Base-by-base conservation (phyloP, 2,113 vertebrate genomes). In the Percopsis transmontana region DNA sequence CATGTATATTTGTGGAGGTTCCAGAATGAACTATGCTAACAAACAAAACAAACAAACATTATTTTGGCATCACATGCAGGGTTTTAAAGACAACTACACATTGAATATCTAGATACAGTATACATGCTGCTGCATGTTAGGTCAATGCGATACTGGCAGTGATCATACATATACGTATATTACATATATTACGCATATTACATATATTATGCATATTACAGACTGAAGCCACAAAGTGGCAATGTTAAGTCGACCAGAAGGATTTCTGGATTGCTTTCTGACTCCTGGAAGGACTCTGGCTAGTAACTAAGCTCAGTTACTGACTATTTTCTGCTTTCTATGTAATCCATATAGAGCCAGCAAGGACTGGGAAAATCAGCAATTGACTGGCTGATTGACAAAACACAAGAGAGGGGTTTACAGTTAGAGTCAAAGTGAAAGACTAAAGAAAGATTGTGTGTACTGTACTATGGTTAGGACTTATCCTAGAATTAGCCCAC, bases 241-340 rank as follows among this genome's bases (percentile, higher is more conserved):
- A 13, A 53, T 23, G 18, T 51, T 19, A 19, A 1, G 48, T 10
- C 18, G 48, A 51, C 48, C 18, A 51, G 10, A 24, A 11, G 5
- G 21, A 53, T 23, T 5, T 18, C 9, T 20, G n/a, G 20, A 53
- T 21, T 23, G 20, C 51, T 12, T 14, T 14, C 20, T 14, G 20
- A 53, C 51, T 53, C 51, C 51, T 14, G 14, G 10, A 21, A 23
- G 21, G 9, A 20, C 45, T 51, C 19, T 20, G 20, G 48, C 48
- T 51, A 20, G 48, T 62, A 40, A 51, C 15, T 41, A 24, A 57
- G 45, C 54, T 64, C 19, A 40, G 48, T 11, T 69, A 71, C 68
- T 70, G 62, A 75, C 64, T 77, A 33, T 65, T n/a, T 58, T 66
- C 38, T 38, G 57, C 61, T 51, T 68, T 60, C 21, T 68, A 10